Conservation (phyloP, 1,140 invertebrate genomes). For the Mycetomoellerius zeteki region DNA sequence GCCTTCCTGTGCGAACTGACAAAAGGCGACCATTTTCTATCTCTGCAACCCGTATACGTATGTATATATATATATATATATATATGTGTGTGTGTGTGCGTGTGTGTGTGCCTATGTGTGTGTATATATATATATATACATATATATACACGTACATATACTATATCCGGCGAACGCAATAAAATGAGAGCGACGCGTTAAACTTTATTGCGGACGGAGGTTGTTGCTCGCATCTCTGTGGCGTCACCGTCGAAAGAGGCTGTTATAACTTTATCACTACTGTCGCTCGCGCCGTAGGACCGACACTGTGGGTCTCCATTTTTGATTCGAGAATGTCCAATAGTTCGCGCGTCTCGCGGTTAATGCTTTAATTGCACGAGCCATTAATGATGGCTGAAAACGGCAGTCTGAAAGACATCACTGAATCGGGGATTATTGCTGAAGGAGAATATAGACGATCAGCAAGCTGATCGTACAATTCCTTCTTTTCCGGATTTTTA, state of each 20-base stretch:
- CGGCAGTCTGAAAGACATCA: background rate
- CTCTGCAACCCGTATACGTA: background rate
- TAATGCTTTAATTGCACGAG: slow-evolving; percentile 45
- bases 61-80: background rate
- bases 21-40: slow-evolving; percentile 55
- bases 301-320: slow-evolving; percentile 22
- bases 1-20: background rate
- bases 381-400: background rate
- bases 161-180: slow-evolving; percentile 62
- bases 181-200: slow-evolving; percentile 68
- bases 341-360: background rate
- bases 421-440: background rate
- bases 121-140: background rate
- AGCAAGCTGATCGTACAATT: background rate
- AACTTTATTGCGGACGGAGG: slow-evolving; percentile 71
- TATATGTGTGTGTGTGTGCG: background rate
- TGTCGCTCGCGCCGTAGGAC: background rate
- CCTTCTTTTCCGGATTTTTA: background rate
- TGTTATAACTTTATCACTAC: slow-evolving; percentile 75
- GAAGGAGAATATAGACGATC: slow-evolving; percentile 5
- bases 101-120: background rate
- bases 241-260: slow-evolving; percentile 55
- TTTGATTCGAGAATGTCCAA: slow-evolving; percentile 26
- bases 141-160: background rate
- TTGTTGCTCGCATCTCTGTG: slow-evolving; percentile 65